A percentile compares a stretch with the other conserved stretches of the same genome.
phyloP scores from a whole-genome alignment of 1,140 invertebrate species.

The Cotesia typhae region DNA sequence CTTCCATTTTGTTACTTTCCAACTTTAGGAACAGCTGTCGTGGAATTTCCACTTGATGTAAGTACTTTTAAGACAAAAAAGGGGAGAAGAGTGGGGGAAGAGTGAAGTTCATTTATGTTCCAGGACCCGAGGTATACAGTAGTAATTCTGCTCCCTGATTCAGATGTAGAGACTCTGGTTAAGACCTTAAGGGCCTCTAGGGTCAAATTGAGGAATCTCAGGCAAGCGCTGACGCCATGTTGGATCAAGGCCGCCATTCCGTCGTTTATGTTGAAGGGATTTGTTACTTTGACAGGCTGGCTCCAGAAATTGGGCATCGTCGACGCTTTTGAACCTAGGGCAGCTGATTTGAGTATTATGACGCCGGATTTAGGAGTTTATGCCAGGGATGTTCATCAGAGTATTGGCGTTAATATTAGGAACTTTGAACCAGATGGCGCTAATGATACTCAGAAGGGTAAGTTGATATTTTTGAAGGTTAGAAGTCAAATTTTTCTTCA shows the following conservation, averaged over 20 bases:
- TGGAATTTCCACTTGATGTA: slow-evolving; percentile 79
- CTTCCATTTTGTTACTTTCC: slow-evolving; percentile 79
- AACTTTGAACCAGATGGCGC: slow-evolving; percentile 71
- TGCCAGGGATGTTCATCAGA: slow-evolving; percentile 82
- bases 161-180: slow-evolving; percentile 60
- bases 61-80: slow-evolving; percentile 45
- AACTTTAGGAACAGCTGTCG: slow-evolving; percentile 73
- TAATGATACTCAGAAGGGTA: slow-evolving; percentile 1
- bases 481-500: not conserved
- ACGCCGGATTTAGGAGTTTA: slow-evolving; percentile 77
- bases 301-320: slow-evolving; percentile 80
- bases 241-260: slow-evolving; percentile 79
- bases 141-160: slow-evolving; percentile 63
- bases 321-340: slow-evolving; percentile 79
- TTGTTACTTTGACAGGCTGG: slow-evolving; percentile 78
- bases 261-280: slow-evolving; percentile 79
- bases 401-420: slow-evolving; percentile 80
- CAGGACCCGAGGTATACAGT: slow-evolving; percentile 68
- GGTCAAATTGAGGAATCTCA: slow-evolving; percentile 71
- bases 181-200: slow-evolving; percentile 48
- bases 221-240: slow-evolving; percentile 72
- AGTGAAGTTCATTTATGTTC: slow-evolving; percentile 29
- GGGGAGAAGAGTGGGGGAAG: not conserved
- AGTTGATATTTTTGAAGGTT: not conserved
- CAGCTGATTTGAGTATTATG: slow-evolving; percentile 79